Conservation (phyloP, 2,888 invertebrate genomes). For the Fragum fragum region DNA sequence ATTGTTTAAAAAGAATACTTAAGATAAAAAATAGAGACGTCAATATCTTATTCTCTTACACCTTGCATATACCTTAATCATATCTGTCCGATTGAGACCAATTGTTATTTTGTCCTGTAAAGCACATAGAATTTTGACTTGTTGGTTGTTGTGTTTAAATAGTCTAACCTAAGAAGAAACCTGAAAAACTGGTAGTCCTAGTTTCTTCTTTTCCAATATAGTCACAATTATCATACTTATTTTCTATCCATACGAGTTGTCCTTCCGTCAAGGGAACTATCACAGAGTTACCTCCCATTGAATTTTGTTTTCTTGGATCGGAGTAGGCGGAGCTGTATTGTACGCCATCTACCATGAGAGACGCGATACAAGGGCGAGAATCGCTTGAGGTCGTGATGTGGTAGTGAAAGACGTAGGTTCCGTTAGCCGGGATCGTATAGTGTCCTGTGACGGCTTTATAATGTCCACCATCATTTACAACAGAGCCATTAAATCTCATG, state of each 20-base stretch:
- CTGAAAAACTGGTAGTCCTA: not conserved
- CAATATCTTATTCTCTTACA: no score
- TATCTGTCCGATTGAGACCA: no score
- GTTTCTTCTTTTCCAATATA: not conserved
- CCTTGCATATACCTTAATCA: no score
- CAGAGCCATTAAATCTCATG: not conserved
- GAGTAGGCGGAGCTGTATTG: not conserved
- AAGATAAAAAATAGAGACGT: no score
- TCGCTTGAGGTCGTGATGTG: not conserved
- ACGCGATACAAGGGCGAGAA: not conserved
- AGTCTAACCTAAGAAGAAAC: not conserved
- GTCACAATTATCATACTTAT: not conserved
- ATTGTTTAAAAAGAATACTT: no score
- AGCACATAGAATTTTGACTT: no score
- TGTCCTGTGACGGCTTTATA: not conserved
- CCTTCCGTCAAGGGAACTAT: not conserved
- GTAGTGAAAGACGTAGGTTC: not conserved
- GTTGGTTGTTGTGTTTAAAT: no score
- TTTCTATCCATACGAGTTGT: conserved; percentile 5
- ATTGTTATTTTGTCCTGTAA: no score
- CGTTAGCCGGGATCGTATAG: not conserved
- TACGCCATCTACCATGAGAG: not conserved
- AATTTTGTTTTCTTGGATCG: not conserved
- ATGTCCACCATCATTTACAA: not conserved
- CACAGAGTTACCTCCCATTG: not conserved